Evolutionary conservation across 2,113 vertebrate genomes (phyloP).

Genomic region (Takifugu bimaculatus): DNA sequence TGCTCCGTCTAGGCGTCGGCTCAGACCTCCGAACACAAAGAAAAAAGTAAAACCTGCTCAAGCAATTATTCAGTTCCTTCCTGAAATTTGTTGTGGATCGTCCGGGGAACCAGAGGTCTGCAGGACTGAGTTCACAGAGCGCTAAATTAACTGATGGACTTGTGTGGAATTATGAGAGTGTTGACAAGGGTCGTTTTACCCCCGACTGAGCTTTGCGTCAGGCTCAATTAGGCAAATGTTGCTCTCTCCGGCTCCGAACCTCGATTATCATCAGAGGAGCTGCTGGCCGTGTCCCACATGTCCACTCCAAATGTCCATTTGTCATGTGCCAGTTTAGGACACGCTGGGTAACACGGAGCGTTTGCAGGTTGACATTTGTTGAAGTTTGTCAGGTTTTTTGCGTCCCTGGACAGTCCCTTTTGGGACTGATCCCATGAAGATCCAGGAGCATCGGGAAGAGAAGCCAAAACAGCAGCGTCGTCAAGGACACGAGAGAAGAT

Average conservation of each 20-base stretch:
- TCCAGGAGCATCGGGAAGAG: no score
- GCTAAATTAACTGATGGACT: slow-evolving; percentile 29
- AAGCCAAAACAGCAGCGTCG: no score
- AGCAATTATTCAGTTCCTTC: no score
- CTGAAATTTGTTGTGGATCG: no score
- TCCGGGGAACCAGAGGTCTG: not conserved
- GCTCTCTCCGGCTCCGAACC: slow-evolving; percentile 42
- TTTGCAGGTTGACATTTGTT: slow-evolving; percentile 24
- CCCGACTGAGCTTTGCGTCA: slow-evolving; percentile 49
- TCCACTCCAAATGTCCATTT: slow-evolving; percentile 24
- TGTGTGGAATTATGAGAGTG: slow-evolving; percentile 46
- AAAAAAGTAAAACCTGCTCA: no score
- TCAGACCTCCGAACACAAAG: no score
- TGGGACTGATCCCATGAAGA: slow-evolving; percentile 21
- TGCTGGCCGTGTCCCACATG: slow-evolving; percentile 33
- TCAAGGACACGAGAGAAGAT: no score
- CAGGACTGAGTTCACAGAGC: slow-evolving; percentile 32
- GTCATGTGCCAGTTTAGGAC: slow-evolving; percentile 30
- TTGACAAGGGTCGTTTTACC: slow-evolving; percentile 52
- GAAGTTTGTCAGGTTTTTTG: slow-evolving; percentile 49
- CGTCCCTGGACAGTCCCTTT: slow-evolving; percentile 21
- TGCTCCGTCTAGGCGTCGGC: no score
- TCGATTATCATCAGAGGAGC: slow-evolving; percentile 46
- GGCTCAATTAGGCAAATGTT: slow-evolving; percentile 54
- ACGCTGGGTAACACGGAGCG: slow-evolving; percentile 18